Conservation (phyloP, 2,888 invertebrate genomes). For the Labia minor region DNA sequence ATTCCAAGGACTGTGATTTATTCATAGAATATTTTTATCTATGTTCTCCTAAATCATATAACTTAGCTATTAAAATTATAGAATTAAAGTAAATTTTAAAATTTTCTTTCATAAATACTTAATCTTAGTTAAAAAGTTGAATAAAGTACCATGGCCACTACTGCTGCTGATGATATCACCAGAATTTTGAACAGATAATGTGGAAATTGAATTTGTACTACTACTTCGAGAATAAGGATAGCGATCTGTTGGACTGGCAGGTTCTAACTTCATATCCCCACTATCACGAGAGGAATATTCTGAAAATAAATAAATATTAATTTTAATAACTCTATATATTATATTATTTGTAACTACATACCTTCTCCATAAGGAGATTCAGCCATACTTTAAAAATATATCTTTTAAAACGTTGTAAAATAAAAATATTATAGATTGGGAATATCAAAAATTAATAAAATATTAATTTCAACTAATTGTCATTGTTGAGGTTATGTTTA, state of each 20-base stretch:
- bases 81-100: too few species aligned
- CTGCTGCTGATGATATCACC: slow-evolving; percentile 40
- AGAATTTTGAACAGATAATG: slow-evolving; percentile 68
- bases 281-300: slow-evolving; percentile 27
- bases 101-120: too few species aligned
- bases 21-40: too few species aligned
- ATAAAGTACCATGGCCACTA: slow-evolving; percentile 30
- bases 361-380: slow-evolving; percentile 4
- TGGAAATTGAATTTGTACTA: slow-evolving; percentile 66
- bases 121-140: too few species aligned
- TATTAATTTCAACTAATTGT: too few species aligned
- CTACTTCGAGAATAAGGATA: slow-evolving; percentile 60
- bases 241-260: slow-evolving; percentile 46
- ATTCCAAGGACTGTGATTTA: too few species aligned
- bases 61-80: too few species aligned
- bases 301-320: neutral
- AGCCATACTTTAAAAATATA: neutral
- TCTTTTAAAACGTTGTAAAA: too few species aligned
- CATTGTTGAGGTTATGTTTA: too few species aligned
- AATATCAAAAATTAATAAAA: too few species aligned
- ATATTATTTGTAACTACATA: neutral
- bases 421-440: too few species aligned
- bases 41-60: too few species aligned
- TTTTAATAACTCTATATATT: neutral
- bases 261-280: slow-evolving; percentile 43